phyloP scores from a whole-genome alignment of 1,140 invertebrate species.

The Zophobas morio region DNA sequence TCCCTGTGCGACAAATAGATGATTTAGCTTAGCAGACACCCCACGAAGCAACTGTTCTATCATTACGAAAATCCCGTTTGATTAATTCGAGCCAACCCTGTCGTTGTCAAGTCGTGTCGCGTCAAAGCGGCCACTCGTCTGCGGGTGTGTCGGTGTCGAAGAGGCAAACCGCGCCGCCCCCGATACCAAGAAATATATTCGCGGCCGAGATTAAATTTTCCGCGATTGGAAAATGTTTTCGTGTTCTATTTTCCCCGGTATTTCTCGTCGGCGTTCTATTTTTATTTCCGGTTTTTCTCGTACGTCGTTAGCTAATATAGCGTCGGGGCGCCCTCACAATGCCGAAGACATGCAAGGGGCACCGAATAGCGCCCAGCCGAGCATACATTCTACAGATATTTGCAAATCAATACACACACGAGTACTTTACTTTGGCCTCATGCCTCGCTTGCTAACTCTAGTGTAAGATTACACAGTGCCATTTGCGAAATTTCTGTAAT shows the following conservation, averaged over 20 bases:
- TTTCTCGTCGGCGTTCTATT: constrained; percentile 51
- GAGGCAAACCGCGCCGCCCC: not conserved
- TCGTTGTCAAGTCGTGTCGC: too few relatives aligned
- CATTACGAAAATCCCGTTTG: too few relatives aligned
- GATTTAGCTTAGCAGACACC: too few relatives aligned
- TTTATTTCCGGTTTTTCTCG: constrained; percentile 54
- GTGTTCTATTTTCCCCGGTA: constrained; percentile 49
- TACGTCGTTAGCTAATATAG: constrained; percentile 55
- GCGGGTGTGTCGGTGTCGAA: not conserved
- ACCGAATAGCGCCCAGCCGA: constrained; percentile 2
- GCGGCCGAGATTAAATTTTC: constrained; percentile 53
- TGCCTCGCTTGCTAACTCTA: constrained; percentile 39
- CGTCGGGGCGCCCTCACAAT: constrained; percentile 48
- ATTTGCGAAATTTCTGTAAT: constrained; percentile 46
- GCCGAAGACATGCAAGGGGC: constrained; percentile 28
- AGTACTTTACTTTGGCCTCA: constrained; percentile 42
- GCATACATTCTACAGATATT: constrained; percentile 26
- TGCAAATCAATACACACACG: constrained; percentile 42
- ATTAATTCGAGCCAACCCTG: too few relatives aligned
- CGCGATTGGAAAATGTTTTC: constrained; percentile 53
- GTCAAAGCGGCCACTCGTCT: too few relatives aligned
- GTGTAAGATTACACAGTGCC: constrained; percentile 41
- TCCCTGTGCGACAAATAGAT: too few relatives aligned
- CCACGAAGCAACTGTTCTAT: too few relatives aligned
- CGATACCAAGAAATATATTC: constrained; percentile 55